A percentile compares a stretch with the other conserved stretches of the same genome.
phyloP scores from a whole-genome alignment of 2,113 vertebrate genomes.

The Stegastes partitus region DNA sequence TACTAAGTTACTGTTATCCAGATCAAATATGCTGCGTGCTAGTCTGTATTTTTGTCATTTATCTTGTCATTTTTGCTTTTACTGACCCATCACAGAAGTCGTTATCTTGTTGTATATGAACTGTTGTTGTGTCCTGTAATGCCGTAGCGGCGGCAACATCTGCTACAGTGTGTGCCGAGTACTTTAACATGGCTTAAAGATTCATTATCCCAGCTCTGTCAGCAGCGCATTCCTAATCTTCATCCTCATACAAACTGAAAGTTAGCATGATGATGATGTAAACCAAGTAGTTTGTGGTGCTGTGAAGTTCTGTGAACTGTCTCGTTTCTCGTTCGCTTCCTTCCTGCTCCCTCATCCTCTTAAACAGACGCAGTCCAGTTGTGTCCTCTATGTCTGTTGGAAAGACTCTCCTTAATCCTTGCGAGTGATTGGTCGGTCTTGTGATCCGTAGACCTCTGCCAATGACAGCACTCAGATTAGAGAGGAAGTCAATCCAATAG shows the following conservation, averaged over 20 bases:
- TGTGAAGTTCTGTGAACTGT: neutral
- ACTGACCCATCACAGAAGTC: neutral
- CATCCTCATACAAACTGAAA: constrained; percentile 22
- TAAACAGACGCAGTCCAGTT: constrained; percentile 19
- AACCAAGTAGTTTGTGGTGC: neutral
- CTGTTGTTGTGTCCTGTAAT: neutral
- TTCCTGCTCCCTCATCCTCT: constrained; percentile 10
- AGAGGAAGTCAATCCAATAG: constrained; percentile 80
- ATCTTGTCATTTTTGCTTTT: neutral
- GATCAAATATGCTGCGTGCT: constrained; percentile 5
- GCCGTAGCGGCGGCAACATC: constrained; percentile 27
- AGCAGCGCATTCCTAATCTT: constrained; percentile 53
- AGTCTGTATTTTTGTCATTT: constrained; percentile 2
- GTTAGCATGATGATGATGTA: neutral
- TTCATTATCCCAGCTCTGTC: constrained; percentile 49
- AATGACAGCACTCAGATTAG: constrained; percentile 76
- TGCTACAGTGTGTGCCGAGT: constrained; percentile 19
- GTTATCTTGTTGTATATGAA: neutral
- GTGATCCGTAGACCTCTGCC: constrained; percentile 60
- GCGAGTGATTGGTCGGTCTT: constrained; percentile 61
- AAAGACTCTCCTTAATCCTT: constrained; percentile 66
- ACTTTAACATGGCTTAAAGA: constrained; percentile 57
- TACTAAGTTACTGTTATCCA: too few relatives aligned
- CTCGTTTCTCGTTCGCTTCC: constrained; percentile 2
- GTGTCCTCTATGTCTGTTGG: constrained; percentile 1